A percentile compares a stretch with the other conserved stretches of the same genome.
Conservation (phyloP, 1,140 invertebrate species). For the Chymomyza costata region DNA sequence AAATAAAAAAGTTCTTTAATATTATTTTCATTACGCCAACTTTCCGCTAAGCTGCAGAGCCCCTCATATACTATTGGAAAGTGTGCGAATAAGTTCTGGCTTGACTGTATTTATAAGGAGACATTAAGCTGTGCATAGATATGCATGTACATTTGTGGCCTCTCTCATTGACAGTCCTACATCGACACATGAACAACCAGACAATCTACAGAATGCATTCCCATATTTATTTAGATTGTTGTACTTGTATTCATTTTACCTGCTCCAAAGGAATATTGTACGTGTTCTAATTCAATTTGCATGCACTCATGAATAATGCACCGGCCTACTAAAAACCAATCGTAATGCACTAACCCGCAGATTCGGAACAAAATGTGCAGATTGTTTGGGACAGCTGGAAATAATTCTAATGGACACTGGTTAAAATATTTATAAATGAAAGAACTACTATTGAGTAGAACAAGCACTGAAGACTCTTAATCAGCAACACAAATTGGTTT, state of each 20-base stretch:
- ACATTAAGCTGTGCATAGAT: too few species aligned
- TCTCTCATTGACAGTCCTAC: constrained; percentile 40
- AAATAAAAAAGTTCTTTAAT: too few species aligned
- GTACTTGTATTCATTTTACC: too few species aligned
- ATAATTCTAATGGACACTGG: constrained; percentile 50
- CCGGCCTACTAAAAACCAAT: constrained; percentile 23
- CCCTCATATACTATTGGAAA: too few species aligned
- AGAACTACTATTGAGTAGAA: too few species aligned
- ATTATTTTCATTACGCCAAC: too few species aligned
- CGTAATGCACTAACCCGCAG: constrained; percentile 18
- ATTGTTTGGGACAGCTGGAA: constrained; percentile 1
- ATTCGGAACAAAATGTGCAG: constrained; percentile 26
- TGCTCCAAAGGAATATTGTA: constrained; percentile 26
- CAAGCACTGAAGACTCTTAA: too few species aligned
- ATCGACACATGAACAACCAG: constrained; percentile 12
- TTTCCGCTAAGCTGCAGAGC: too few species aligned
- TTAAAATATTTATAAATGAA: constrained; percentile 55
- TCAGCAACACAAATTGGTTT: too few species aligned
- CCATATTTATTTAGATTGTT: background rate
- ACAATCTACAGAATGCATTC: constrained; percentile 7
- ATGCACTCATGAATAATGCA: constrained; percentile 72
- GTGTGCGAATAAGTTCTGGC: too few species aligned
- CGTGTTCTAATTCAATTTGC: constrained; percentile 69
- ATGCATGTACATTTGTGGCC: constrained; percentile 1
- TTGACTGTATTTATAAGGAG: too few species aligned